A percentile compares a stretch with the other conserved stretches of the same genome.
These are phyloP conservation scores for Brachypodius melanocephalos DNA, from an alignment of 2,113 vertebrate species.

Conservation along the genomic window DNA sequence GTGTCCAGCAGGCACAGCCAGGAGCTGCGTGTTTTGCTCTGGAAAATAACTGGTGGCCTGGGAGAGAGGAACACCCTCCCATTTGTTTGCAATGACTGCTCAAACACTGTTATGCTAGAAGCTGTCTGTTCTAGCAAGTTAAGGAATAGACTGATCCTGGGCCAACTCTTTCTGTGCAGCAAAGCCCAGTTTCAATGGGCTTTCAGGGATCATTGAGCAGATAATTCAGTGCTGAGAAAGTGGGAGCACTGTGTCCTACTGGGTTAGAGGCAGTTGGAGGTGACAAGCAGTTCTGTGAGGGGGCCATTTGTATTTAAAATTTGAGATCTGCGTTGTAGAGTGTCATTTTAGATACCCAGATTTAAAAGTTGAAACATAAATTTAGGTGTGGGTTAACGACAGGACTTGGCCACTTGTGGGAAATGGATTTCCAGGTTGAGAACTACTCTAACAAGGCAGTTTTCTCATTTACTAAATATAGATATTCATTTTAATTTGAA, in stretches of 20 bases:
- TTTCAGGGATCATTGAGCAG: not conserved
- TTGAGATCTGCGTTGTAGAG: not conserved
- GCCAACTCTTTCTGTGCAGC: not conserved
- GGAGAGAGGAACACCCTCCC: not conserved
- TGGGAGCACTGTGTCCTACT: not conserved
- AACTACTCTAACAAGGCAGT: not conserved
- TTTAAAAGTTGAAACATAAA: not conserved
- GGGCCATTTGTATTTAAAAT: not conserved
- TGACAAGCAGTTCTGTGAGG: not conserved
- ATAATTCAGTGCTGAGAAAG: not conserved
- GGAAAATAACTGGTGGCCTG: not conserved
- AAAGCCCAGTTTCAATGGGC: not conserved
- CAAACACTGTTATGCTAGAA: not conserved
- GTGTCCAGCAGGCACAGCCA: not conserved
- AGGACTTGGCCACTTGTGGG: not conserved
- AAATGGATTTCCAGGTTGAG: not conserved
- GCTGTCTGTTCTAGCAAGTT: not conserved
- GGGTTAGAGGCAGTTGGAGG: not conserved
- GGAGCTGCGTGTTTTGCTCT: not conserved
- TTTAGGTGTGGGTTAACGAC: not conserved
- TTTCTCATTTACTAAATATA: slow-evolving; percentile 32
- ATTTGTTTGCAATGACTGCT: not conserved
- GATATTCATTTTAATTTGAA: slow-evolving; percentile 68
- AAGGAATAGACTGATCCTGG: not conserved
- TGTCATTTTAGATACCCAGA: not conserved